A percentile compares a stretch with the other conserved stretches of the same genome.
Evolutionary conservation across 1,140 invertebrate species (phyloP).

Genomic region (Paraescarpia echinospica): DNA sequence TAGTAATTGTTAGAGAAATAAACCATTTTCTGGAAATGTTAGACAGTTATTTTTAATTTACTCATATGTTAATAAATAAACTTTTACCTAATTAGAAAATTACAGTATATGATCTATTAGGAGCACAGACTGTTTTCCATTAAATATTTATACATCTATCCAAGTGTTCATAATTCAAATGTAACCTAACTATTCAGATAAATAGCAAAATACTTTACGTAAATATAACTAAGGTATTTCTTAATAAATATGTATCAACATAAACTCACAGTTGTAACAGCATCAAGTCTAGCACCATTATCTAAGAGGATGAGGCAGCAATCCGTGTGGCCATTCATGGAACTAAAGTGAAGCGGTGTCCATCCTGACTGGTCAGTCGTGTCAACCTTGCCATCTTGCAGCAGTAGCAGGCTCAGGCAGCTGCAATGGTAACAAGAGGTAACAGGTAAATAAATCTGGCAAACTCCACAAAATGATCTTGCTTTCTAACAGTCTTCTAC

Average conservation of each 20-base stretch:
- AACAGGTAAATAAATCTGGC: neutral
- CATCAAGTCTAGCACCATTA: conserved; percentile 41
- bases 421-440: conserved; percentile 11
- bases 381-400: conserved; percentile 43
- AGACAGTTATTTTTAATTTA: too few relatives aligned
- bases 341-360: conserved; percentile 49
- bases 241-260: neutral
- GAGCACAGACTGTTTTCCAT: too few relatives aligned
- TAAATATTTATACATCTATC: too few relatives aligned
- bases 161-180: too few relatives aligned
- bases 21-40: too few relatives aligned
- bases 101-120: too few relatives aligned
- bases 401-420: conserved; percentile 38
- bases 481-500: neutral
- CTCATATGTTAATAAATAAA: too few relatives aligned
- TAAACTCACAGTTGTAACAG: conserved; percentile 41
- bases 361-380: conserved; percentile 39
- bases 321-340: conserved; percentile 40
- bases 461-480: neutral
- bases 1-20: too few relatives aligned
- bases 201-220: neutral
- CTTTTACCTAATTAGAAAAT: too few relatives aligned
- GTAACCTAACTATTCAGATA: too few relatives aligned
- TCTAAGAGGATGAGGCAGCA: conserved; percentile 45
- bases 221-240: neutral